Percentiles rank a stretch among this genome's conserved stretches.
Evolutionary conservation across 2,797 vertebrate genomes (phyloP).

Genomic region (Thamnophis elegans): DNA sequence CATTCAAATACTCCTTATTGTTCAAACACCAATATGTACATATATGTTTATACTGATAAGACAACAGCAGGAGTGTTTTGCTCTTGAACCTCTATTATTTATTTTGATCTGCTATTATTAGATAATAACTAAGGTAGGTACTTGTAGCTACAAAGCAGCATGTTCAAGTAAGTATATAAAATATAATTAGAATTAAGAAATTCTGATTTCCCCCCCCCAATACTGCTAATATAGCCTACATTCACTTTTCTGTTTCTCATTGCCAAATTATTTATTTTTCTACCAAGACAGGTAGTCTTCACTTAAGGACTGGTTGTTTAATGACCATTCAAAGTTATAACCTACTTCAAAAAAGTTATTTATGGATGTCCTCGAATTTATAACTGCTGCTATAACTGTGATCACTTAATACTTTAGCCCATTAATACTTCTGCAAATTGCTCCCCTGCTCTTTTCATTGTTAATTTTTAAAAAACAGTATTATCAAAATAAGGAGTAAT

Average conservation of each 20-base stretch:
- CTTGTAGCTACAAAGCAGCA: background rate
- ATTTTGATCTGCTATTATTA: background rate
- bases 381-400: conserved; percentile 42
- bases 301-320: background rate
- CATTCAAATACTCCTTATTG: background rate
- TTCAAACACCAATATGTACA: background rate
- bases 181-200: background rate
- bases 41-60: background rate
- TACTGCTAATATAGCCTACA: background rate
- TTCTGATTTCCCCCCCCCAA: background rate
- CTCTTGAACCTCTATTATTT: background rate
- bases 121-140: background rate
- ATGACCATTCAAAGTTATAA: background rate
- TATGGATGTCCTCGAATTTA: background rate
- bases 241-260: background rate
- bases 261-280: background rate
- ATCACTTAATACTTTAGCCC: background rate
- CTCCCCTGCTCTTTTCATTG: conserved; percentile 8
- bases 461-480: background rate
- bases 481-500: background rate
- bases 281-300: background rate
- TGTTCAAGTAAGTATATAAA: background rate
- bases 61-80: background rate
- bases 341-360: background rate
- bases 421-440: background rate